These are phyloP conservation scores for Lamellibrachia luymesi DNA, from an alignment of 1,140 invertebrate species.

Conservation along the genomic window DNA sequence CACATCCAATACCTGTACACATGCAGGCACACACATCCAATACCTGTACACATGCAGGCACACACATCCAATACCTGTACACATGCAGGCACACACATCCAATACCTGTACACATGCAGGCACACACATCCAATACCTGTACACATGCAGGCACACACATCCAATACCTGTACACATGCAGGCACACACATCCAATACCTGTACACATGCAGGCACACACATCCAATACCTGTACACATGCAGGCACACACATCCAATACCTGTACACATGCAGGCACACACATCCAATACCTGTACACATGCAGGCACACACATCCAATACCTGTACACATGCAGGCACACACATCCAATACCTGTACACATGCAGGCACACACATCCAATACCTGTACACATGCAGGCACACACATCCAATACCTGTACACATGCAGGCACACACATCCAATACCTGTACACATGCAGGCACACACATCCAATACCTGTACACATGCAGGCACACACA, in stretches of 20 bases:
- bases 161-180: background rate
- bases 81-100: no score
- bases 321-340: background rate
- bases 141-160: background rate
- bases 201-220: background rate
- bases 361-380: background rate
- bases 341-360: background rate
- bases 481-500: no score
- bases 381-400: no score
- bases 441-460: background rate
- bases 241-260: background rate
- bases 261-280: background rate
- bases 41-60: background rate
- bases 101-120: background rate
- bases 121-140: background rate
- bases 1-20: background rate
- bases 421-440: background rate
- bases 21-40: background rate
- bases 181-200: conserved; percentile 49
- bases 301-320: background rate
- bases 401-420: no score
- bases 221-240: no score
- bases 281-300: background rate
- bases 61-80: no score
- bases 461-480: background rate